A percentile compares a stretch with the other conserved stretches of the same genome.
These are phyloP conservation scores for Hirundichthys speculiger DNA, from an alignment of 2,113 vertebrate genomes.

Conservation along the genomic window DNA sequence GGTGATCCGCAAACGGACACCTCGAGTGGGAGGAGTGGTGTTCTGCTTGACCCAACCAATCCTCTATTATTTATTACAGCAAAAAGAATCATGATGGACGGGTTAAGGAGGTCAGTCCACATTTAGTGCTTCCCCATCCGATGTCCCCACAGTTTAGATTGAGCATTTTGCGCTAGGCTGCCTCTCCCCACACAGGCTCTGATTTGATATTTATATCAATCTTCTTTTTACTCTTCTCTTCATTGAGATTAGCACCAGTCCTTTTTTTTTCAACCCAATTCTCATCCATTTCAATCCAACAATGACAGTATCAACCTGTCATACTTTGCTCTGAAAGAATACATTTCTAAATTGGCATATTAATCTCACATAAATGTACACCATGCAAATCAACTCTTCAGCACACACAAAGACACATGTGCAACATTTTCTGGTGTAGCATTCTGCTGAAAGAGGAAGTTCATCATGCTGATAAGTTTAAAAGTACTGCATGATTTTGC, in stretches of 20 bases:
- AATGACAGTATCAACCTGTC: constrained; percentile 40
- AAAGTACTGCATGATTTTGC: neutral
- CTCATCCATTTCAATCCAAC: constrained; percentile 61
- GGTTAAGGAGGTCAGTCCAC: constrained; percentile 81
- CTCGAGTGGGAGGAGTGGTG: constrained; percentile 46
- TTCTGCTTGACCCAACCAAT: constrained; percentile 71
- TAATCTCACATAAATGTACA: constrained; percentile 1
- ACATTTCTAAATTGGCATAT: constrained; percentile 47
- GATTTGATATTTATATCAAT: constrained; percentile 86
- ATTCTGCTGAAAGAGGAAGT: constrained; percentile 16
- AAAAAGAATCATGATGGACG: constrained; percentile 67
- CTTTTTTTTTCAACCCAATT: constrained; percentile 20
- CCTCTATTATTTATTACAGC: constrained; percentile 83
- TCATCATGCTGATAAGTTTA: neutral
- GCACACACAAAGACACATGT: neutral
- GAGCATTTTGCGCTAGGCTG: constrained; percentile 85
- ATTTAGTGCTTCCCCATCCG: constrained; percentile 73
- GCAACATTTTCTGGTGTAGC: neutral
- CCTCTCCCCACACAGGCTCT: constrained; percentile 68
- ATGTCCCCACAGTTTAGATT: constrained; percentile 74
- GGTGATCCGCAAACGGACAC: constrained; percentile 65
- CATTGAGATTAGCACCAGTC: constrained; percentile 74
- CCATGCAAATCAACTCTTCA: no score
- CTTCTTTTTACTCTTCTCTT: constrained; percentile 72
- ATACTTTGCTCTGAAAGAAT: constrained; percentile 43